Base-by-base conservation (phyloP, 2,888 invertebrate genomes). In the Cosmia trapezina region DNA sequence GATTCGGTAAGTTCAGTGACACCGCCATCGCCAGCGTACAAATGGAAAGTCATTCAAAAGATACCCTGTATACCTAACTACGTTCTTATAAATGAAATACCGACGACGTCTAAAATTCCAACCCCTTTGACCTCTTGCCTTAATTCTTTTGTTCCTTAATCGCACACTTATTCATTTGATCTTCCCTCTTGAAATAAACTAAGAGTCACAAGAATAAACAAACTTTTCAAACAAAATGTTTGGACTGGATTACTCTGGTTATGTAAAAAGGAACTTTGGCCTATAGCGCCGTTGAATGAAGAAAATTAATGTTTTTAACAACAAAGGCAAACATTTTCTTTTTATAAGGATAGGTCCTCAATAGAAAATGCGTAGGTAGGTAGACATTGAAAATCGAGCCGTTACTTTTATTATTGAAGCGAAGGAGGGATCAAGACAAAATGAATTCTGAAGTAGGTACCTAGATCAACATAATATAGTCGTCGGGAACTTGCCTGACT, bases 101-200 rank as follows among this genome's bases (percentile, higher is more conserved):
- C 72, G 33, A 68, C 72, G 33, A 68, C 72, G 71, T 68, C 80
- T 53, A 62, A 83, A 76, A 67, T 73, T 83, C 63, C 76, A 75
- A 79, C 78, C 77, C 80, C 79, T 86, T 73, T 83, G 83, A 88
- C 88, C 84, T 87, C 82, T 84, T 83, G 83, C 75, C 84, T 80
- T 86, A 85, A 87, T 83, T 85, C 85, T 88, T 88, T 88, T 87
- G 88, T 85, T 78, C 80, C 76, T 67, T 86, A 88, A 88, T 88
- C 88, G 86, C 85, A 85, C 84, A 86, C 86, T 87, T 89, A 90
- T 89, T 90, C 89, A 87, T 89, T 89, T 88, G 73, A 84, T 83
- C 77, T 83, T 63, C 69, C 81, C 79, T 74, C 72, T 74, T 76
- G 47, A 80, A 76, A 83, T 73, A 76, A 78, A 76, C 77, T 70